Evolutionary conservation across 2,113 vertebrate species (phyloP), one percentile per base, ranked within the genome.

Genomic region (Nettapus auritus): DNA sequence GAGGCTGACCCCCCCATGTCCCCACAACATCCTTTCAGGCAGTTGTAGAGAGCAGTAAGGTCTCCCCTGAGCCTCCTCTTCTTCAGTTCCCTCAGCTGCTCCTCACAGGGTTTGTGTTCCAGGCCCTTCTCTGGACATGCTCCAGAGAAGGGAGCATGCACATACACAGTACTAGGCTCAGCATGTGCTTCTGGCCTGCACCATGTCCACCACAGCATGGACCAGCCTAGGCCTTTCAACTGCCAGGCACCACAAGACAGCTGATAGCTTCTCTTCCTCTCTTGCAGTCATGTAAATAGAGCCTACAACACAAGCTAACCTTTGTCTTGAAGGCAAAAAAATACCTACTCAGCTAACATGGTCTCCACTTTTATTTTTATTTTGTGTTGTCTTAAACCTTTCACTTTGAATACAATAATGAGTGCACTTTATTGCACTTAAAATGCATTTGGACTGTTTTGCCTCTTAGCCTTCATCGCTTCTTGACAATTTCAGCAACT

Each of bases 181-280:
- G 44, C 23, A 23, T 33, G 4, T 17, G 16, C 25, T 48, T 44
- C n/a, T 34, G 44, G 11, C 52, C 50, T 34, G 15, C 46, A 11
- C 20, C 36, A 21, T 34, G 3, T 2, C 56, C 0, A 0, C 5
- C 31, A 22, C 36, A 75, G 50, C 36, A 31, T 2, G 18, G 16
- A 13, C 46, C 25, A 11, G 31, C 8, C 40, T 19, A 2, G 29
- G 31, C 42, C 28, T 12, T n/a, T 55, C 33, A 55, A 16, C 16
- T 67, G 82, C 66, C 62, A 31, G 21, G 50, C 40, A 25, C 33
- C 62, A 28, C 70, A 64, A 4, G 9, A 57, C 70, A 46, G 29
- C 6, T 86, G 67, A 25, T 15, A 29, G n/a, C 26, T 68, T 33
- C 7, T 68, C 50, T 71, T 63, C 53, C 42, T 38, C 19, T 46